Percentiles rank a stretch among this genome's conserved stretches.
Evolutionary conservation across 2,113 vertebrate species (phyloP).

Genomic region (Sinocyclocheilus anshuiensis): DNA sequence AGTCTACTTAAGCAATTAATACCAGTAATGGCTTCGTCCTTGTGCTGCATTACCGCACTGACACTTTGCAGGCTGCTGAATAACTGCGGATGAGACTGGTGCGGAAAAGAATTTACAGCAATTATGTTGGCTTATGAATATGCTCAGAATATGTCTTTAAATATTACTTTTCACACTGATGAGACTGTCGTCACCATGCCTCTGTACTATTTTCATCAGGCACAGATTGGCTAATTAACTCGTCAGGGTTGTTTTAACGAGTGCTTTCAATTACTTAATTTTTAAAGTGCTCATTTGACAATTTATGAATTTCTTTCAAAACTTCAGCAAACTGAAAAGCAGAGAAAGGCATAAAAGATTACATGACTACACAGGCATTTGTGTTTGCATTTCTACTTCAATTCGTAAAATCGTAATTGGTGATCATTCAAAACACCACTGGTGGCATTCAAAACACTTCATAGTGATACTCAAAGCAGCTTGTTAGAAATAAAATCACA

Average conservation of each 20-base stretch:
- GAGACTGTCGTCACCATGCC: neutral
- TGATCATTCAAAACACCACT: neutral
- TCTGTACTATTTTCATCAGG: neutral
- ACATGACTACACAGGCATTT: neutral
- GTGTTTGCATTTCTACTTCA: neutral
- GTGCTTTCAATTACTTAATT: neutral
- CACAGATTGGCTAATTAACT: constrained; percentile 3
- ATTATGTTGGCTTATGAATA: constrained; percentile 6
- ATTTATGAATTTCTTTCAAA: constrained; percentile 6
- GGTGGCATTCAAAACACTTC: neutral
- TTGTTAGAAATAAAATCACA: neutral
- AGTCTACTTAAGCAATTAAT: constrained; percentile 63
- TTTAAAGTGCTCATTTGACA: neutral
- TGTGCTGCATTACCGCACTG: constrained; percentile 24
- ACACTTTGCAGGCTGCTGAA: constrained; percentile 24
- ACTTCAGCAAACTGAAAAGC: neutral
- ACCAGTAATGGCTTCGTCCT: constrained; percentile 49
- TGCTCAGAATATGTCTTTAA: neutral
- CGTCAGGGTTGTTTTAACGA: neutral
- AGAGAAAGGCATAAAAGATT: neutral
- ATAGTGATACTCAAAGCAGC: neutral
- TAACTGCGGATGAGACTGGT: neutral
- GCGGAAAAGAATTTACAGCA: neutral
- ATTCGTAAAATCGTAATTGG: neutral
- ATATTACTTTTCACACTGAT: constrained; percentile 5